These are phyloP conservation scores for Microctenopoma lineatum DNA, from an alignment of 2,797 vertebrate genomes.

Conservation along the genomic window DNA sequence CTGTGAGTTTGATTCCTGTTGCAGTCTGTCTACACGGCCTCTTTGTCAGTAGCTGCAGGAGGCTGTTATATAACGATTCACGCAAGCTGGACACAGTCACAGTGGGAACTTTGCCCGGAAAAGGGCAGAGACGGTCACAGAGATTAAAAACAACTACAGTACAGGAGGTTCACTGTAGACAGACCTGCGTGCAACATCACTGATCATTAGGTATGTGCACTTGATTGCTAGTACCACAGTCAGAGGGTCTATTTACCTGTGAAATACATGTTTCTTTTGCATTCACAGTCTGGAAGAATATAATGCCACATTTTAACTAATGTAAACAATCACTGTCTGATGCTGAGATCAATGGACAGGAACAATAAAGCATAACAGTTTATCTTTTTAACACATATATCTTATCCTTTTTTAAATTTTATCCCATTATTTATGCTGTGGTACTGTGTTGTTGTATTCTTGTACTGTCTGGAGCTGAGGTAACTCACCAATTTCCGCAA, in stretches of 20 bases:
- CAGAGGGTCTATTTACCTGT: neutral
- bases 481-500: too few species aligned
- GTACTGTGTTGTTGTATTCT: too few species aligned
- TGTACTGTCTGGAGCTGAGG: too few species aligned
- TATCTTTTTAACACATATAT: too few species aligned
- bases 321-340: neutral
- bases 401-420: too few species aligned
- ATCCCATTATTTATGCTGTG: too few species aligned
- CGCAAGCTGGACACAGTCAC: constrained; percentile 36
- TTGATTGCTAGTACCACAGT: too few species aligned
- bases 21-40: constrained; percentile 2
- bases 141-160: constrained; percentile 29
- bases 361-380: neutral
- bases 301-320: neutral
- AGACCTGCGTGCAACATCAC: constrained; percentile 4
- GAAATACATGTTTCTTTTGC: neutral
- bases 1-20: constrained; percentile 13
- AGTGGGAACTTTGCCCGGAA: constrained; percentile 33
- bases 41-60: constrained; percentile 28
- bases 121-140: constrained; percentile 32
- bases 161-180: neutral
- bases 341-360: neutral
- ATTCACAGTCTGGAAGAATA: neutral
- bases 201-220: neutral
- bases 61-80: constrained; percentile 48